Percentiles rank a stretch among this genome's conserved stretches.
These are phyloP conservation scores for Notothenia rossii DNA, from an alignment of 2,113 vertebrate genomes.

Conservation along the genomic window DNA sequence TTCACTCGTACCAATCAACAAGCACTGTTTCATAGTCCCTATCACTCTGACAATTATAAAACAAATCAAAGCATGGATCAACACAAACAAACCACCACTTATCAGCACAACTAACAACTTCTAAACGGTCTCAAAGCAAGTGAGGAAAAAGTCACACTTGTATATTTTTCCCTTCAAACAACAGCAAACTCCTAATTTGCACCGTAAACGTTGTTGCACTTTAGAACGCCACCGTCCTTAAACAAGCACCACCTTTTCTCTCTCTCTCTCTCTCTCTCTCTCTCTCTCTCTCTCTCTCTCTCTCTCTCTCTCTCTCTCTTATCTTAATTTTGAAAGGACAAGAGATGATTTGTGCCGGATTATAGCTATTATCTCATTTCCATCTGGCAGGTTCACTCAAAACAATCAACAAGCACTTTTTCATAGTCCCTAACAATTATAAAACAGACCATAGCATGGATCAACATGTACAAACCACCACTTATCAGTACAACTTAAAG, in stretches of 20 bases:
- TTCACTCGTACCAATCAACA: no score
- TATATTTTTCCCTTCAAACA: slow-evolving; percentile 17
- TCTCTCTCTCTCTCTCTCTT: no score
- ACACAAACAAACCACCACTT: not conserved
- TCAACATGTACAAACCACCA: not conserved
- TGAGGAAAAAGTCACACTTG: not conserved
- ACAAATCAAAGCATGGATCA: not conserved
- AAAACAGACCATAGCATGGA: not conserved
- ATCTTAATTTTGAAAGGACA: no score
- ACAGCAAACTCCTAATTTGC: not conserved
- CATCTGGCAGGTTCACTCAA: no score
- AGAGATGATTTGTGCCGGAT: no score
- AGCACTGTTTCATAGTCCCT: no score
- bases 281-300: no score
- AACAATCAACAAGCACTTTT: no score
- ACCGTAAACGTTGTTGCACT: slow-evolving; percentile 13
- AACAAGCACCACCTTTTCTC: slow-evolving; percentile 46
- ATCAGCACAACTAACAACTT: not conserved
- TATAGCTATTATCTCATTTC: no score
- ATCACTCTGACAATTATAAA: not conserved
- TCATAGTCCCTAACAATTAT: no score
- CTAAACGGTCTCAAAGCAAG: no score
- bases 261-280: no score
- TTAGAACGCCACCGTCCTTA: slow-evolving; percentile 55
- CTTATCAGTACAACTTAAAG: not conserved